Evolutionary conservation across 1,140 invertebrate species (phyloP), one percentile per base, ranked within the genome.

Genomic region (Micrasema minimum): DNA sequence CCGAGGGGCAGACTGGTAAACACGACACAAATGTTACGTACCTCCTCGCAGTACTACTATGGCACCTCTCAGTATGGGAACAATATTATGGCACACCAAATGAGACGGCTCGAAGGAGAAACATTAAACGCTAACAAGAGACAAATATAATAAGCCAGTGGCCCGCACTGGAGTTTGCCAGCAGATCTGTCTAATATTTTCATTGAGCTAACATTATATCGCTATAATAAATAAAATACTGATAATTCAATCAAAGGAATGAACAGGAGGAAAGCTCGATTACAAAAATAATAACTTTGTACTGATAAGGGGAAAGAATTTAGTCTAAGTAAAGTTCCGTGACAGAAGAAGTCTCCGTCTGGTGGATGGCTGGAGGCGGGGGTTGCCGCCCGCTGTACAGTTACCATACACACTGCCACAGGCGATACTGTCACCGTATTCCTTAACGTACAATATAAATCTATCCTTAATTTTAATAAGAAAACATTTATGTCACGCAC

Each of bases 401-500:
- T 41, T 38, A 53, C 66, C 55, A 26, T 20, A 26, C 66, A 61
- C 66, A 48, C 66, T 48, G 43, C 66, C 41, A 31, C 35, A 68
- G 51, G 51, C 66, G 57, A 68, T 68, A 68, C 66, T 61, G 18
- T 12, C 41, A 57, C 41, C 23, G 23, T 50, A 69, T 45, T 53
- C 41, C 66, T 69, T 69, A 69, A 18, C 23, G 37, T 59, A 69
- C 38, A 46, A 22, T 46, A 48, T 69, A 69, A 59, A 48, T 69
- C 66, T 69, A 69, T 48, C 46, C 57, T 57, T 69, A 62, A 69
- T 31, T 38, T 62, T 69, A 69, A 43, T 57, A 69, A 69, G 67
- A 69, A 64, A 69, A 69, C 67, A 69, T 69, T 69, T 62, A 69
- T 22, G 61, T 69, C 67, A 69, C 67, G 55, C 55, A 62, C 57